phyloP scores from a whole-genome alignment of 2,797 vertebrate genomes.

The Discoglossus pictus region DNA sequence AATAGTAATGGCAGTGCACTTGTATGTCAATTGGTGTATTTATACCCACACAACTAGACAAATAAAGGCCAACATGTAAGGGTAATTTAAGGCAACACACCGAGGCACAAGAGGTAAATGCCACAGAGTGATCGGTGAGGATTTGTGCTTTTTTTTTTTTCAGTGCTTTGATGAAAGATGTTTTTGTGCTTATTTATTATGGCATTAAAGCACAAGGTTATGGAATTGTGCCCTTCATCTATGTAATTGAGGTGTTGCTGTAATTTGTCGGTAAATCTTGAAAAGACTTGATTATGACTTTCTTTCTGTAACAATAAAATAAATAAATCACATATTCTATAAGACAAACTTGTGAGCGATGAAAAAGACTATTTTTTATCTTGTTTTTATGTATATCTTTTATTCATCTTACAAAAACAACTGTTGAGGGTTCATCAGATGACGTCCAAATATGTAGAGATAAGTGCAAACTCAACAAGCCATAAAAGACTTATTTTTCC shows the following conservation, averaged over 20 bases:
- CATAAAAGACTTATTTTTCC: slow-evolving; percentile 61
- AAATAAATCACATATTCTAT: slow-evolving; percentile 33
- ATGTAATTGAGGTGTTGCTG: neutral
- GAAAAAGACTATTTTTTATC: slow-evolving; percentile 20
- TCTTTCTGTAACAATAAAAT: slow-evolving; percentile 23
- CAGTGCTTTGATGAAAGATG: no score
- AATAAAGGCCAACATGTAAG: no score
- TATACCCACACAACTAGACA: no score
- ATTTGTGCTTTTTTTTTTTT: no score
- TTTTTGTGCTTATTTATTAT: neutral
- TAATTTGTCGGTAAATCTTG: slow-evolving; percentile 3
- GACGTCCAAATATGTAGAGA: slow-evolving; percentile 24
- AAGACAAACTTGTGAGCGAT: slow-evolving; percentile 32
- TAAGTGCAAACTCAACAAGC: slow-evolving; percentile 62
- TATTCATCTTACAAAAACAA: slow-evolving; percentile 61
- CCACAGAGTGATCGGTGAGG: no score
- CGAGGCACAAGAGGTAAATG: no score
- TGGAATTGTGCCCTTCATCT: neutral
- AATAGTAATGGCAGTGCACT: no score
- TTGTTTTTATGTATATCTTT: slow-evolving; percentile 36
- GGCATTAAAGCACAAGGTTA: neutral
- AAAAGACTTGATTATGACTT: slow-evolving; percentile 32
- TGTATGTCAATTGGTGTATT: no score
- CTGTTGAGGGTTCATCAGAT: slow-evolving; percentile 54
- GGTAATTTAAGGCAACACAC: no score